Base-by-base conservation (phyloP, 2,888 invertebrate genomes). In the Drosophila mimica region DNA sequence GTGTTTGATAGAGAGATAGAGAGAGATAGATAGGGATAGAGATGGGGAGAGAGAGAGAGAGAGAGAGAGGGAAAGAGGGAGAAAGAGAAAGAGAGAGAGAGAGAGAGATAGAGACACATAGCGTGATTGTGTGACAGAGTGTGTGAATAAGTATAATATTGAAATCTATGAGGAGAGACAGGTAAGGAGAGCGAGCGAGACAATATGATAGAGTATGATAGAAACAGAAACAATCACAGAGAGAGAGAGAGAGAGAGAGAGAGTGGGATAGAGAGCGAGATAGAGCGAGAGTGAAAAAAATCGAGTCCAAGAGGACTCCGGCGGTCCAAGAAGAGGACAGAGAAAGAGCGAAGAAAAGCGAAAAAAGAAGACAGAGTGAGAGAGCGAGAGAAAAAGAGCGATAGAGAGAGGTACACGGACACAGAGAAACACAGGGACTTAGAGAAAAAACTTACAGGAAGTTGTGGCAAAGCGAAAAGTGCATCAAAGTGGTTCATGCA, bases 31-130 rank as follows among this genome's bases (percentile, higher is more conserved):
- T 34, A 34, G 34, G 51, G 38, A 68, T 25, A 25, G 25, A 25
- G 1, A 81, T 63, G 81, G 63, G 85, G 28, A 70, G 67, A 78
- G 8, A 69, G 52, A 72, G n/a, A 70, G 34, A 78, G 25, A 70
- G 51, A 72, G 13, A n/a, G 9, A 82, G 74, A 81, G 81, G 79
- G 81, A 79, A 61, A 79, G 53, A 82, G 3, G 28, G 20, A 59
- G 11, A 68, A 75, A 82, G 70, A 82, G 75, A 85, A 83, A 81
- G 82, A 79, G 63, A 79, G 56, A 84, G 4, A 58, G 28, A 65
- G 15, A 70, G 33, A 79, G 17, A 70, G 28, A 71, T 34, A 34
- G 34, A 56, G 38, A 68, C 46, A 69, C 33, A 70, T 36, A 31
- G 36, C 36, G 53, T 64, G 66, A 38, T 56, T 11, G 28, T 43